Conservation (phyloP, 2,113 vertebrate genomes). For the Boulengeromyrus knoepffleri region DNA sequence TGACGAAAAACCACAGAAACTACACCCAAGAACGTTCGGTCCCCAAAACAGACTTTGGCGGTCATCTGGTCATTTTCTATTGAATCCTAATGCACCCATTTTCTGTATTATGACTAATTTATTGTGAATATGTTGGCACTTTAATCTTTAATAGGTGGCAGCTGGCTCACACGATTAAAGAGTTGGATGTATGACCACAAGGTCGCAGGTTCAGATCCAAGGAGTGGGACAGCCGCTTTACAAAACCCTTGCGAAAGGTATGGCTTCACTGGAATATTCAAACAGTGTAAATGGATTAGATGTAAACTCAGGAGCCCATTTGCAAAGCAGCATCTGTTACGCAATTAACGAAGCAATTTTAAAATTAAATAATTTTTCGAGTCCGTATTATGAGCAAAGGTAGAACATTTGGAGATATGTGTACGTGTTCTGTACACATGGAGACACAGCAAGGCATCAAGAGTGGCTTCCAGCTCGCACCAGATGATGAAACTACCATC, state of each 20-base stretch:
- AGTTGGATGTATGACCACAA: neutral
- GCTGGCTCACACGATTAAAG: neutral
- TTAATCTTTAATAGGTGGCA: conserved; percentile 2
- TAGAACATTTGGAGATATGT: neutral
- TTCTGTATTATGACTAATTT: conserved; percentile 2
- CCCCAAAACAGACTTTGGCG: neutral
- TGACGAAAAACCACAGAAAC: neutral
- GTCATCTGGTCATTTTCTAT: neutral
- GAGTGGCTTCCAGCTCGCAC: neutral
- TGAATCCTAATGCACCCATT: neutral
- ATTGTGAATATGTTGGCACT: neutral
- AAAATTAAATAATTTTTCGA: neutral
- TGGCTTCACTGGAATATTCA: neutral
- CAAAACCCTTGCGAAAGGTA: neutral
- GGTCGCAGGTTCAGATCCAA: neutral
- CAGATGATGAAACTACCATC: neutral
- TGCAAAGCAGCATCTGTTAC: neutral
- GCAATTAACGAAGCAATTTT: neutral
- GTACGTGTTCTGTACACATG: neutral
- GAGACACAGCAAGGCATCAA: neutral
- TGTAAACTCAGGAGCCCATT: neutral
- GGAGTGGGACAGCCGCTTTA: neutral
- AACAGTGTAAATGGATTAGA: neutral
- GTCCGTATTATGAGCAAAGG: neutral
- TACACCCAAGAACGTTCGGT: neutral